Conservation (phyloP, 1,140 invertebrate species). For the Campoletis sonorensis region DNA sequence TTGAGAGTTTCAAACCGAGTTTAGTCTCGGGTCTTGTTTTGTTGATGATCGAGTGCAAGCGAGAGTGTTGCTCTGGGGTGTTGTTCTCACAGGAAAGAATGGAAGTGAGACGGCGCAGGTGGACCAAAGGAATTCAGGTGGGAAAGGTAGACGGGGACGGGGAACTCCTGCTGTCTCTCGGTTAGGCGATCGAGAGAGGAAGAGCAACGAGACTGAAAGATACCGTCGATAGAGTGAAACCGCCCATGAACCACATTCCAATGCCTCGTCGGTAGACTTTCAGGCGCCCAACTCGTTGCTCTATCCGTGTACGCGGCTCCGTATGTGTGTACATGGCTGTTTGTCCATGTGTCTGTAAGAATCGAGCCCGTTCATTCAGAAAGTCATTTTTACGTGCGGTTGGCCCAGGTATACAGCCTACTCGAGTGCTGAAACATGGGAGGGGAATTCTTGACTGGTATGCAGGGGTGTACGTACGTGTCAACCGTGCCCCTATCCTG, state of each 20-base stretch:
- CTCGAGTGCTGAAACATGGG: not conserved
- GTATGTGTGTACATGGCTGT: too few species aligned
- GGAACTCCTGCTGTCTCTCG: slow-evolving; percentile 3
- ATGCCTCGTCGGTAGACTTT: slow-evolving; percentile 14
- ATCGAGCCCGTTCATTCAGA: slow-evolving; percentile 22
- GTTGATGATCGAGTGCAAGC: slow-evolving; percentile 43
- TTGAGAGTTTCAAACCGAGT: not conserved
- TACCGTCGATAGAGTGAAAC: slow-evolving; percentile 13
- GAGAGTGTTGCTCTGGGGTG: slow-evolving; percentile 51
- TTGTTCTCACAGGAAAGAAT: slow-evolving; percentile 41
- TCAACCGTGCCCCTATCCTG: slow-evolving; percentile 1
- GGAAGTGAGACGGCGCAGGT: slow-evolving; percentile 15
- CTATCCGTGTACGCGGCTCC: not conserved
- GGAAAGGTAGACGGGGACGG: slow-evolving; percentile 5
- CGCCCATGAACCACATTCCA: slow-evolving; percentile 14
- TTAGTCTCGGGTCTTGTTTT: not conserved
- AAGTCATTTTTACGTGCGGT: slow-evolving; percentile 21
- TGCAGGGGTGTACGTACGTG: not conserved
- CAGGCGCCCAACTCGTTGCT: slow-evolving; percentile 20
- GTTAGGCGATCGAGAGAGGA: slow-evolving; percentile 30
- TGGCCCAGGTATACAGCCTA: not conserved
- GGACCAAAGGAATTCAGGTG: slow-evolving; percentile 9
- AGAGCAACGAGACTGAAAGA: slow-evolving; percentile 43
- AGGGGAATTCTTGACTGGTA: not conserved
- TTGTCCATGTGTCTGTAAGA: not conserved